A percentile compares a stretch with the other conserved stretches of the same genome.
These are phyloP conservation scores for Lagopus muta DNA, from an alignment of 2,113 vertebrate species.

Conservation along the genomic window DNA sequence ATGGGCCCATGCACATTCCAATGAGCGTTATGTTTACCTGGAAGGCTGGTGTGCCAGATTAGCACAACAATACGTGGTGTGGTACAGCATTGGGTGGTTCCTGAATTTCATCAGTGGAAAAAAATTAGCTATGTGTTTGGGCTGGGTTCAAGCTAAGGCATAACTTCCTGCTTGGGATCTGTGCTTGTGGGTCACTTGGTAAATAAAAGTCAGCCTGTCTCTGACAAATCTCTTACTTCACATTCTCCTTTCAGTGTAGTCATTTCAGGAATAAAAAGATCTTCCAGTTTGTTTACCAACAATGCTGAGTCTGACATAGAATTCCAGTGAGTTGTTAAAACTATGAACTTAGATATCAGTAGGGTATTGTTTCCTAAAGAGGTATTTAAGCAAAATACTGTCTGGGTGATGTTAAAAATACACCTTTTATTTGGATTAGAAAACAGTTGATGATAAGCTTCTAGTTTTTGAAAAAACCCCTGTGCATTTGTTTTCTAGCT, in stretches of 20 bases:
- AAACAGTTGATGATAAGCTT: constrained; percentile 23
- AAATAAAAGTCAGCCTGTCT: neutral
- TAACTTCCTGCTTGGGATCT: neutral
- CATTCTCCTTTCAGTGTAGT: neutral
- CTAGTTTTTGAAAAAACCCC: neutral
- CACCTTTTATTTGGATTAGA: constrained; percentile 13
- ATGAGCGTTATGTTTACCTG: neutral
- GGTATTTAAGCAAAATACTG: neutral
- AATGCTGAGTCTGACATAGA: neutral
- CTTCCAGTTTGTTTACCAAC: neutral
- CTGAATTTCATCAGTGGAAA: neutral
- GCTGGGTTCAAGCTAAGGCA: neutral
- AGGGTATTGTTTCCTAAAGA: neutral
- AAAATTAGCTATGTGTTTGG: neutral
- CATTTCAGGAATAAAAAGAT: neutral
- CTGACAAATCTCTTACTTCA: neutral
- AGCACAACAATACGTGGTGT: neutral
- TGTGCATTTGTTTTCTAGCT: constrained; percentile 38
- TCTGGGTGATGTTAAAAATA: neutral
- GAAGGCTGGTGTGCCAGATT: neutral
- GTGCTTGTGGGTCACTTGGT: neutral
- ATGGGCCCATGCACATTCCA: neutral
- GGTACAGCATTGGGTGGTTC: neutral
- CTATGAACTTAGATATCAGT: neutral
- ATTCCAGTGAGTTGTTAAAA: neutral